Evolutionary conservation across 2,113 vertebrate species (phyloP).

Genomic region (Ailurus styani): DNA sequence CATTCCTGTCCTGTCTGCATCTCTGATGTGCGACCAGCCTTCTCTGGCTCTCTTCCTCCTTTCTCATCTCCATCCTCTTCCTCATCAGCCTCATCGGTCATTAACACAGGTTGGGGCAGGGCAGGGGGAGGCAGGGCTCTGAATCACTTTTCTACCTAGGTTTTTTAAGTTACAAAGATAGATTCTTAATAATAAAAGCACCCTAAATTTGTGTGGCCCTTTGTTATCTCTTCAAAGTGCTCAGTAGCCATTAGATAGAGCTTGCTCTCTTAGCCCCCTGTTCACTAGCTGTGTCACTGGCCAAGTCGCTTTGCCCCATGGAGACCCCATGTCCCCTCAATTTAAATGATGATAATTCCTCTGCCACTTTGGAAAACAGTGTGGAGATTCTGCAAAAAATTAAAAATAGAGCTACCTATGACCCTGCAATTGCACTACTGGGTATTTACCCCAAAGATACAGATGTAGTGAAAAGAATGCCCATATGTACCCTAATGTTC

Average conservation of each 20-base stretch:
- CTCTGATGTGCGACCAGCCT: neutral
- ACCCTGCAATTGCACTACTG: too few species aligned
- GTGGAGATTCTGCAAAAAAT: too few species aligned
- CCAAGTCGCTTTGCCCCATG: neutral
- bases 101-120: neutral
- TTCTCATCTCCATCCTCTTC: neutral
- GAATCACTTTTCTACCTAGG: neutral
- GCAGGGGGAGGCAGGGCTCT: neutral
- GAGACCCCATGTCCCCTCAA: neutral
- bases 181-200: neutral
- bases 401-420: too few species aligned
- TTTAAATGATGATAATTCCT: neutral
- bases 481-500: too few species aligned
- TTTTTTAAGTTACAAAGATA: neutral
- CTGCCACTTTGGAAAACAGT: too few species aligned
- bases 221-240: neutral
- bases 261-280: neutral
- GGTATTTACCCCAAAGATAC: too few species aligned
- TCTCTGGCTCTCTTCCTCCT: neutral
- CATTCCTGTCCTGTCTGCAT: fast-evolving
- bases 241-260: neutral
- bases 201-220: neutral
- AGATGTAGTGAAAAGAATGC: too few species aligned
- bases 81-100: neutral
- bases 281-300: neutral